A percentile compares a stretch with the other conserved stretches of the same genome.
Evolutionary conservation across 1,140 invertebrate species (phyloP).

Genomic region (Aporrectodea caliginosa): DNA sequence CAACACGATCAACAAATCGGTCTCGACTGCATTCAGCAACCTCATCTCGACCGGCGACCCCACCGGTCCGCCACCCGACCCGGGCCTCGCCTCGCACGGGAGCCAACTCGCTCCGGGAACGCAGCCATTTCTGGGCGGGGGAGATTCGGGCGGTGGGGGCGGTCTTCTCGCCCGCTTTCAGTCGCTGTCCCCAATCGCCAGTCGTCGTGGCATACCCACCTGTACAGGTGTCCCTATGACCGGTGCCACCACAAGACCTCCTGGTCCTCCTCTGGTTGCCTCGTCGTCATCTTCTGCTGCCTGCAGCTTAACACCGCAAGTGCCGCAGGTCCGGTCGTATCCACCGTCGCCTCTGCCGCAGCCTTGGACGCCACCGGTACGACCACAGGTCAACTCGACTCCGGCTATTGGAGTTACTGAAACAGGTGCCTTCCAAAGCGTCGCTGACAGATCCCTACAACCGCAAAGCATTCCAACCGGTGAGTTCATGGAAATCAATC

Average conservation of each 20-base stretch:
- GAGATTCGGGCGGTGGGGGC: neutral
- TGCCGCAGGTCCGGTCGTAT: neutral
- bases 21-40: conserved; percentile 26
- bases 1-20: conserved; percentile 27
- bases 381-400: neutral
- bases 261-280: neutral
- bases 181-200: conserved; percentile 4
- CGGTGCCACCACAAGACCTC: neutral
- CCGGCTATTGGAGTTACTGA: neutral
- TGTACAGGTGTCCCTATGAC: neutral
- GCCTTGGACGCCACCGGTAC: neutral
- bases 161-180: conserved; percentile 9
- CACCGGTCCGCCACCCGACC: neutral
- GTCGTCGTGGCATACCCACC: too few species aligned
- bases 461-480: neutral
- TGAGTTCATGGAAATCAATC: neutral
- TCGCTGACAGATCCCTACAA: neutral
- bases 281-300: neutral
- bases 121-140: neutral
- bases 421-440: neutral
- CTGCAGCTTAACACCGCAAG: neutral
- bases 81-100: too few species aligned
- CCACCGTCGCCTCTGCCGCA: neutral
- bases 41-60: neutral
- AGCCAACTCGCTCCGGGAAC: too few species aligned